phyloP scores from a whole-genome alignment of 2,888 invertebrate genomes.

The Aleiodes alternator region DNA sequence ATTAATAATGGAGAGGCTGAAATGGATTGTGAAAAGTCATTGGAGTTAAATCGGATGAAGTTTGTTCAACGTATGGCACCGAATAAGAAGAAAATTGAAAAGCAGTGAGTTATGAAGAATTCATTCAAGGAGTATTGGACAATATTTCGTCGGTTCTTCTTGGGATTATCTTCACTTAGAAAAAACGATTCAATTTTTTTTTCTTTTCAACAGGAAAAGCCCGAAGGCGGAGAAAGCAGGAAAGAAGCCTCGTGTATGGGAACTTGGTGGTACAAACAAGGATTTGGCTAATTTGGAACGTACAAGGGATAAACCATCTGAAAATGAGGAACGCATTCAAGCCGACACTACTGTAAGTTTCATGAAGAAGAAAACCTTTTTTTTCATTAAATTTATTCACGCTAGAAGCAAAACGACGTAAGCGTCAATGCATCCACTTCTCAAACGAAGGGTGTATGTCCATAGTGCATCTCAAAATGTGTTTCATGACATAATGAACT shows the following conservation, averaged over 20 bases:
- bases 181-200: conserved; percentile 5
- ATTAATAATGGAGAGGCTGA: conserved; percentile 62
- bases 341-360: conserved; percentile 81
- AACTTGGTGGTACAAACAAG: conserved; percentile 85
- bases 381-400: neutral
- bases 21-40: conserved; percentile 73
- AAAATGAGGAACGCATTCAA: conserved; percentile 78
- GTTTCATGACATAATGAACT: no score
- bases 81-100: conserved; percentile 78
- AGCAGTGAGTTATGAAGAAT: conserved; percentile 74
- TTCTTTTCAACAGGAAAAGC: conserved; percentile 73
- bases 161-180: neutral
- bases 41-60: conserved; percentile 86
- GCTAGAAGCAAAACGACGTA: neutral
- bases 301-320: conserved; percentile 85
- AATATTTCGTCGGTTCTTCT: no score
- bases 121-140: neutral
- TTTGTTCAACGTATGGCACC: conserved; percentile 84
- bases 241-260: conserved; percentile 95
- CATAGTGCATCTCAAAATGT: no score
- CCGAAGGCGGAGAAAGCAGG: conserved; percentile 83
- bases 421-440: no score
- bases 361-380: neutral
- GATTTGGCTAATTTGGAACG: conserved; percentile 89
- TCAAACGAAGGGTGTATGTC: no score